Conservation (phyloP, 2,113 vertebrate species). For the Alethe diademata region DNA sequence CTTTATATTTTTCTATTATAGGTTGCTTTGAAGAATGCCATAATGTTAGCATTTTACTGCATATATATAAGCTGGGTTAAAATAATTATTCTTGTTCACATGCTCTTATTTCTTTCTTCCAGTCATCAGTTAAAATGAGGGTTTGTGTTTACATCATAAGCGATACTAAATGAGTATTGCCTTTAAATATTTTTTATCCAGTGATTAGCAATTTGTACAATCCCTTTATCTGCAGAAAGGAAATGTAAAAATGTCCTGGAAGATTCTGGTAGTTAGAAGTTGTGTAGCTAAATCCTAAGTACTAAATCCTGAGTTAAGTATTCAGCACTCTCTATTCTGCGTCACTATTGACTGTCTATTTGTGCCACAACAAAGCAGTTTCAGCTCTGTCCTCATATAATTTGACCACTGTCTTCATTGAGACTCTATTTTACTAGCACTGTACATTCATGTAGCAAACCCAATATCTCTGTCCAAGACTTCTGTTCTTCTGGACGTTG, state of each 20-base stretch:
- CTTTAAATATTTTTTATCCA: not conserved
- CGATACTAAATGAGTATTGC: not conserved
- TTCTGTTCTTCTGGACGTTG: not conserved
- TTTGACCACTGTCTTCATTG: not conserved
- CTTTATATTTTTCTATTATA: conserved; percentile 27
- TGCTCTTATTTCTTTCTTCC: not conserved
- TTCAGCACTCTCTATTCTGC: not conserved
- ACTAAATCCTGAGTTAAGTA: not conserved
- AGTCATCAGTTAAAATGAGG: not conserved
- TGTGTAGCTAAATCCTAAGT: not conserved
- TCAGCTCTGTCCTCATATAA: not conserved
- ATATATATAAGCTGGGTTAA: not conserved
- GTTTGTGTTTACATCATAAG: not conserved
- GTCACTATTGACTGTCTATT: not conserved
- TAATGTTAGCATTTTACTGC: not conserved
- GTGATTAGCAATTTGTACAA: not conserved
- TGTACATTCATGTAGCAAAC: not conserved
- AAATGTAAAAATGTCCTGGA: not conserved
- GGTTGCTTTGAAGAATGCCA: conserved; percentile 23
- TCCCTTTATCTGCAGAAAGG: not conserved
- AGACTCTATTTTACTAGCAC: not conserved
- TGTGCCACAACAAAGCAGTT: not conserved
- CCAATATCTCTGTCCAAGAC: not conserved
- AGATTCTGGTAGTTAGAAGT: not conserved
- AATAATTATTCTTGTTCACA: conserved; percentile 30